phyloP scores from a whole-genome alignment of 2,888 invertebrate species.

The Darwinula stevensoni region DNA sequence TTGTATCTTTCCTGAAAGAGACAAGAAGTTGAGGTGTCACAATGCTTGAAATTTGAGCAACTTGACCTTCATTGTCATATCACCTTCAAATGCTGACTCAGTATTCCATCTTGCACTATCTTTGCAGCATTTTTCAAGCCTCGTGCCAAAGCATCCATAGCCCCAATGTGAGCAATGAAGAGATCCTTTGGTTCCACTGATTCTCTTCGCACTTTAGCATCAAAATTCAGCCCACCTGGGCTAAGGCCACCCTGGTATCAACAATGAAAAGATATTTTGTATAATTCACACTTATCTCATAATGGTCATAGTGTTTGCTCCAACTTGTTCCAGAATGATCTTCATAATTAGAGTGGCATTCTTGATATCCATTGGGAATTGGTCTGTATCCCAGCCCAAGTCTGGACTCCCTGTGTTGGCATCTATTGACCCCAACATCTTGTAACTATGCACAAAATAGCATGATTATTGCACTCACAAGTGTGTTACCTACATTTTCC shows the following conservation, averaged over 20 bases:
- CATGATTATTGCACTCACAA: neutral
- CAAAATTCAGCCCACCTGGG: slow-evolving; percentile 27
- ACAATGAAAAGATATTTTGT: neutral
- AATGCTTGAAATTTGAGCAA: neutral
- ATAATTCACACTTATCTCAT: neutral
- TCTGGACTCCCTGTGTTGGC: slow-evolving; percentile 21
- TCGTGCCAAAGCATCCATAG: slow-evolving; percentile 26
- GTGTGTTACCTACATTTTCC: neutral
- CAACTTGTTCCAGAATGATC: slow-evolving; percentile 23
- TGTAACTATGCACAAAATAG: slow-evolving; percentile 19
- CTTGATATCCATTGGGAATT: slow-evolving; percentile 23
- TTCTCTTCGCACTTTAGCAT: slow-evolving; percentile 22
- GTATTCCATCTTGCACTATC: slow-evolving; percentile 24
- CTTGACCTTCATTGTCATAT: no score
- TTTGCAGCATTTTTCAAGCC: slow-evolving; percentile 24
- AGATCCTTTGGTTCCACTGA: slow-evolving; percentile 23
- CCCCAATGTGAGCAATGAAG: slow-evolving; percentile 22
- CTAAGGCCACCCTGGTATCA: slow-evolving; percentile 22
- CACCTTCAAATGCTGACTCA: slow-evolving; percentile 26
- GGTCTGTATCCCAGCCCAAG: slow-evolving; percentile 21
- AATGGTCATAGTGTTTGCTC: no score
- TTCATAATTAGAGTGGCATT: slow-evolving; percentile 27
- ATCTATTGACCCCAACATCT: slow-evolving; percentile 26
- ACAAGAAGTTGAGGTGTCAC: neutral
- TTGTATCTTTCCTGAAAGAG: slow-evolving; percentile 25